Percentiles rank a stretch among this genome's conserved stretches.
phyloP scores from a whole-genome alignment of 2,888 invertebrate species.

The Drosophila fungiperda region DNA sequence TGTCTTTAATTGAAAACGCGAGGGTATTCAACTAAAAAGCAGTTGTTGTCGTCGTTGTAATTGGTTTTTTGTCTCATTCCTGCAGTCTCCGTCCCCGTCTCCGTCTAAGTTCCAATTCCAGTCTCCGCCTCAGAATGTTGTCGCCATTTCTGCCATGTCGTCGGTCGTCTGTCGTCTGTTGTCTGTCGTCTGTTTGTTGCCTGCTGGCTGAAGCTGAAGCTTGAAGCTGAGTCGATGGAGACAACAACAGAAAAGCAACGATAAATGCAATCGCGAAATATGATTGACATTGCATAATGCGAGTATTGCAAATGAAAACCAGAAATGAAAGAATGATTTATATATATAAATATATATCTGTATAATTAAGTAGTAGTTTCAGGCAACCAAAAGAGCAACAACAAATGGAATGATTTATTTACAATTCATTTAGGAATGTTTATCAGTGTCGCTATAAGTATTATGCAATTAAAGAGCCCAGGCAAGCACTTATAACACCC shows the following conservation, averaged over 20 bases:
- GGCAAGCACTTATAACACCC: constrained; percentile 7
- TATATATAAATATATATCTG: constrained; percentile 11
- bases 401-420: constrained; percentile 43
- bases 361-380: background rate
- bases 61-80: constrained; percentile 20
- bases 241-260: constrained; percentile 44
- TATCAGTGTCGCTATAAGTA: constrained; percentile 49
- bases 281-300: constrained; percentile 75
- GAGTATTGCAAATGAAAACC: constrained; percentile 4
- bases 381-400: constrained; percentile 8
- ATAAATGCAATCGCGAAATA: constrained; percentile 65
- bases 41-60: background rate
- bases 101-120: constrained; percentile 3
- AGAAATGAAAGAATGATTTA: constrained; percentile 13
- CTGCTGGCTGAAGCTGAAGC: constrained; percentile 2
- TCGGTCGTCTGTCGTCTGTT: constrained; percentile 39
- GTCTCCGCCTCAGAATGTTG: constrained; percentile 48
- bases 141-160: constrained; percentile 44
- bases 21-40: background rate
- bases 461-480: constrained; percentile 64
- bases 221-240: constrained; percentile 29
- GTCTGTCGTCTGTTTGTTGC: constrained; percentile 36
- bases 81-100: background rate
- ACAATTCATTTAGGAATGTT: constrained; percentile 59
- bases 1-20: background rate